A percentile compares a stretch with the other conserved stretches of the same genome.
Evolutionary conservation across 2,888 invertebrate genomes (phyloP).

Genomic region (Zhuqinia jingwanae): DNA sequence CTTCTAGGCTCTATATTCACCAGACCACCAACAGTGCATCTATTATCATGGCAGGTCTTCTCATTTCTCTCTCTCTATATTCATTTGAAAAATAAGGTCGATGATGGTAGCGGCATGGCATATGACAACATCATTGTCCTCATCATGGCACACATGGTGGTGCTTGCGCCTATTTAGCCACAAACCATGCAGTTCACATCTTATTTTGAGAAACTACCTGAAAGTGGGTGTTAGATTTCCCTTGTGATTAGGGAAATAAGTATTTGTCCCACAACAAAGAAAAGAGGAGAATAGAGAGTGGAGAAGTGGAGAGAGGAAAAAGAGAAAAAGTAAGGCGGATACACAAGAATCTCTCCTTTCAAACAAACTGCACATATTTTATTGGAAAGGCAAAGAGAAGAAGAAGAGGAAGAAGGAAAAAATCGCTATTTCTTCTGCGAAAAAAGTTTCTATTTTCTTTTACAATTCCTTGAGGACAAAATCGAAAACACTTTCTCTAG

Average conservation of each 20-base stretch:
- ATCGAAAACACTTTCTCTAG: constrained; percentile 65
- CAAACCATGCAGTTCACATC: constrained; percentile 41
- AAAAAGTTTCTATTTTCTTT: constrained; percentile 71
- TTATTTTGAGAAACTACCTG: constrained; percentile 46
- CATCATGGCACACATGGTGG: neutral
- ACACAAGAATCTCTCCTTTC: constrained; percentile 4
- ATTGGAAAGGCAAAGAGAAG: constrained; percentile 61
- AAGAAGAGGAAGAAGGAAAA: constrained; percentile 47
- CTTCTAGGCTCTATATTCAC: neutral
- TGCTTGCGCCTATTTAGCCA: constrained; percentile 39
- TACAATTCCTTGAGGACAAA: constrained; percentile 71
- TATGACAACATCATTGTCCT: too few relatives aligned
- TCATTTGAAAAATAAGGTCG: constrained; percentile 37
- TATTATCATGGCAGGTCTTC: constrained; percentile 17
- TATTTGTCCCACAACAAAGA: constrained; percentile 69
- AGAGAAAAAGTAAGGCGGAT: neutral
- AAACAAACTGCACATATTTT: constrained; percentile 64
- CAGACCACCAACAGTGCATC: neutral
- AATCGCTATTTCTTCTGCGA: constrained; percentile 66
- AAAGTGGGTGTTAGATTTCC: constrained; percentile 71
- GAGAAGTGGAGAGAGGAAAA: constrained; percentile 24
- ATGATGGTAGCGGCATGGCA: neutral
- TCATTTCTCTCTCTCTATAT: neutral
- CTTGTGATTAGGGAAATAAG: constrained; percentile 71
- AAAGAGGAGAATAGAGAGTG: constrained; percentile 28